Conservation (phyloP, 2,797 vertebrate genomes). For the Triplophysa bombifrons region DNA sequence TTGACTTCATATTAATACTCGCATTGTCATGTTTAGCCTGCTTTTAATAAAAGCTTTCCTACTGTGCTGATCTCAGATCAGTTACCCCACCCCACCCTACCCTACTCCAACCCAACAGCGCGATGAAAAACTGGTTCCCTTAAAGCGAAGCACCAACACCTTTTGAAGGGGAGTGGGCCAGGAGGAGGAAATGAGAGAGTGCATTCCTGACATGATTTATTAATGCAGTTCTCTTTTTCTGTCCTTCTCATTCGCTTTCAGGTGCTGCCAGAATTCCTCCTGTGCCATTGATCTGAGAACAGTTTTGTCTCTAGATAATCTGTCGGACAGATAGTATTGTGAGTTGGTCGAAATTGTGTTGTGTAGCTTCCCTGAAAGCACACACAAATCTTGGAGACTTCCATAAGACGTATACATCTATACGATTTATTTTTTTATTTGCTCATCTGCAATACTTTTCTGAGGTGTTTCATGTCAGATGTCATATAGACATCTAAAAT, state of each 20-base stretch:
- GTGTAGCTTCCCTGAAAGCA: background rate
- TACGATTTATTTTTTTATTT: background rate
- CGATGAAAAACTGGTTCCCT: slow-evolving; percentile 34
- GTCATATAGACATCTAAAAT: background rate
- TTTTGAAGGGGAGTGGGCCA: slow-evolving; percentile 61
- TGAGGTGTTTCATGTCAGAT: too few species aligned
- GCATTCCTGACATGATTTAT: slow-evolving; percentile 73
- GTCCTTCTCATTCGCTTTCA: slow-evolving; percentile 49
- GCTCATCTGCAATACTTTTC: too few species aligned
- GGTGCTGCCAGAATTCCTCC: slow-evolving; percentile 46
- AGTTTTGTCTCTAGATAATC: slow-evolving; percentile 13
- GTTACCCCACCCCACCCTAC: background rate
- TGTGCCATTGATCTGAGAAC: slow-evolving; percentile 6
- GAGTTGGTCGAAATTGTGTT: background rate
- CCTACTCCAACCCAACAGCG: background rate
- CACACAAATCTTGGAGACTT: too few species aligned
- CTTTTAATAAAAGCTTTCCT: slow-evolving; percentile 29
- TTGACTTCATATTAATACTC: slow-evolving; percentile 34
- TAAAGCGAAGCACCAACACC: slow-evolving; percentile 8
- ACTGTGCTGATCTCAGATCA: slow-evolving; percentile 37
- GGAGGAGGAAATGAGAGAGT: slow-evolving; percentile 65
- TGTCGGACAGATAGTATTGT: slow-evolving; percentile 5
- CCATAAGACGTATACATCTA: too few species aligned
- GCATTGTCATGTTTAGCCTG: slow-evolving; percentile 54
- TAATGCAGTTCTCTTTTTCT: slow-evolving; percentile 60